Base-by-base conservation (phyloP, 2,888 invertebrate genomes). In the Nemapogon koenigi region DNA sequence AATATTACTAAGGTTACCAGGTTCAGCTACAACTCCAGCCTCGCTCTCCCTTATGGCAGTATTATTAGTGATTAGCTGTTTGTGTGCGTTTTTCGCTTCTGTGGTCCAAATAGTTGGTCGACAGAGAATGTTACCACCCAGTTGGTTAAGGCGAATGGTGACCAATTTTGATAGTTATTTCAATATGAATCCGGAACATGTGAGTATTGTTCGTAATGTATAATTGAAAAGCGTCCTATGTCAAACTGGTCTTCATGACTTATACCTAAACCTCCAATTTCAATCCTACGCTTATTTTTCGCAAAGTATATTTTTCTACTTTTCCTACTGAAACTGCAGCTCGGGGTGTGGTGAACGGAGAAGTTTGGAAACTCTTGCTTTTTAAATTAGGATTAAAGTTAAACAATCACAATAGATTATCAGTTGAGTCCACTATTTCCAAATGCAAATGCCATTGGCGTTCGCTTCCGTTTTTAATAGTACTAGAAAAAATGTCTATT, bases 1-100 rank as follows among this genome's bases (percentile, higher is more conserved):
- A 4, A 59, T 59, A 39, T 47, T 62, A 42, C 46, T 48, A 28
- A 61, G 61, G 14, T 43, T 71, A 44, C 63, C 68, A 37, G 53
- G 52, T 14, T 50, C 57, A 17, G 40, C 48, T 17, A 37, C 49
- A 10, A 48, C 48, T 22, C 52, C 54, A 22, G 39, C 51, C 28
- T 39, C 51, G n/a, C 59, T 53, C 50, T 53, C 47, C 36, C 39
- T 51, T 53, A 47, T 57, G 65, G 18, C 35, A n/a, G 32, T 18
- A 11, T n/a, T 32, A 10, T 26, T 31, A n/a, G 18, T 37, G 3
- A 13, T 37, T 11, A 37, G 16, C 3, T 37, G 28, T 37, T 16
- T 37, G 4, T 10, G 17, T 2, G 37, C 65, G 17, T 63, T 59
- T 44, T 42, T 57, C 15, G 60, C 51, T 44, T 43, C 41, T 43